These are phyloP conservation scores for Haliaeetus leucogaster DNA, from an alignment of 2,113 vertebrate species.

Conservation along the genomic window DNA sequence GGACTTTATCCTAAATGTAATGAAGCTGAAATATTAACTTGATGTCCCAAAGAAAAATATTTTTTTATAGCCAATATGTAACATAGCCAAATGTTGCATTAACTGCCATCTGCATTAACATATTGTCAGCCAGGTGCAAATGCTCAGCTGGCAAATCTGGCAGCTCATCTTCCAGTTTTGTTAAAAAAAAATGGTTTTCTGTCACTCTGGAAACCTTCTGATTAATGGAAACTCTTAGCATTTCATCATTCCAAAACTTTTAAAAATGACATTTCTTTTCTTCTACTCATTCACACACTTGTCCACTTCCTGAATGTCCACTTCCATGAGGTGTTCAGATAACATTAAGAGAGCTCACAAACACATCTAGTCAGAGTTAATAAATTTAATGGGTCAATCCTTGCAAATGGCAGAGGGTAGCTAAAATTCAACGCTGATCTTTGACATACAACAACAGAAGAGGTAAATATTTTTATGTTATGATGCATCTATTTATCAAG, in stretches of 20 bases:
- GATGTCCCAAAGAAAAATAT: neutral
- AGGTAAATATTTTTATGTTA: neutral
- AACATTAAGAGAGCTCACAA: neutral
- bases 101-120: slow-evolving; percentile 39
- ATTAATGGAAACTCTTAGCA: neutral
- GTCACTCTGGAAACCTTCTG: neutral
- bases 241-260: neutral
- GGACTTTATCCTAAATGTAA: neutral
- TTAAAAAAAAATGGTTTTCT: neutral
- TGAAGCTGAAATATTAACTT: neutral
- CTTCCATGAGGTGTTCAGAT: neutral
- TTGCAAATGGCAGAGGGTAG: neutral
- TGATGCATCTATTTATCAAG: neutral
- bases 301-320: neutral
- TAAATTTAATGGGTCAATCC: neutral
- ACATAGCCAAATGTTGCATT: slow-evolving; percentile 7
- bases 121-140: slow-evolving; percentile 10
- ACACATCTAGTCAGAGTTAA: neutral
- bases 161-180: neutral
- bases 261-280: neutral
- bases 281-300: neutral
- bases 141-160: slow-evolving; percentile 36
- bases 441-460: neutral
- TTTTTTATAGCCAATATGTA: neutral
- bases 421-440: neutral